Evolutionary conservation across 2,888 invertebrate genomes (phyloP), one percentile per base, ranked within the genome.

Genomic region (Darwinula stevensoni): DNA sequence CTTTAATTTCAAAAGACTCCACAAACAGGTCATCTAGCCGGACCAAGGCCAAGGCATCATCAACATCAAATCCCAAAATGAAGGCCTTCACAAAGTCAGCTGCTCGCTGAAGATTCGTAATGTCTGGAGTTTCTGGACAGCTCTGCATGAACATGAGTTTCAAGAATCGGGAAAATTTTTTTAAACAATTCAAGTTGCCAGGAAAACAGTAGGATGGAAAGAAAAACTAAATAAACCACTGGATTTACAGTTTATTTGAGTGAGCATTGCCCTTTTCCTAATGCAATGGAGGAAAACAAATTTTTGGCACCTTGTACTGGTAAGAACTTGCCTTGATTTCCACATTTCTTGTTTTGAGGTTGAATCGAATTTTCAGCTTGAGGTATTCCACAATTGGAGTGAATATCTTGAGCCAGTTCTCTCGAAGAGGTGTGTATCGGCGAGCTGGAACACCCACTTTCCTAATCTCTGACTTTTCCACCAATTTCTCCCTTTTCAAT

Each of bases 71-170:
- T 4, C 97, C 97, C 41, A 70, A 69, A 16, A 88, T 60, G 47
- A 94, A 94, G 2, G 94, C 94, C 52, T 72, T 73, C 0, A 99
- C 78, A 60, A 99, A 99, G 55, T 99, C 97, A 11, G 88, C 84
- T 31, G 75, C 97, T 55, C 88, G 94, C 50, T 97, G 94, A 37
- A 97, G 56, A 50, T 82, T 75, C 6, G 71, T 67, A 38, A 84
- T 68, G 45, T 91, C 86, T 40, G 65, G 62, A 1, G 76, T 75
- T 44, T 72, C 68, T 28, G 59, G 51, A 38, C 52, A 50, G 4
- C 52, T 49, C 54, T 56, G 43, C 12, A 43, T 44, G 34, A 9
- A n/a, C n/a, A n/a, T n/a, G n/a, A n/a, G 14, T 4, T n/a, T n/a
- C n/a, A n/a, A n/a, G n/a, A n/a, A n/a, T n/a, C n/a, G 16, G 17